Conservation (phyloP, 2,888 invertebrate species). For the Ochropleura plecta region DNA sequence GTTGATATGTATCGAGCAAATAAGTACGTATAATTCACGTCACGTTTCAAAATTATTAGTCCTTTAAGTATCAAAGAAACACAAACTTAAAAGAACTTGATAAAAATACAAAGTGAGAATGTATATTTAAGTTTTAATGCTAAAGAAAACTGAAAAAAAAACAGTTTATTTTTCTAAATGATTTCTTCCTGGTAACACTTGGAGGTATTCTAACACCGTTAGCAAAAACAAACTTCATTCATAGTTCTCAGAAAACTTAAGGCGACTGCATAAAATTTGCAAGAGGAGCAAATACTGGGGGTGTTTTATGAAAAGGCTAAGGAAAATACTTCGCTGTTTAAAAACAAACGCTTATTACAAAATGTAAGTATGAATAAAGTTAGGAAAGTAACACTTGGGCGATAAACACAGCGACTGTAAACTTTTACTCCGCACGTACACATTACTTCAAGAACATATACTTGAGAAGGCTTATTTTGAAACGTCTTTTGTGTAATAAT, state of each 20-base stretch:
- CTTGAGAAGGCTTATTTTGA: slow-evolving; percentile 30
- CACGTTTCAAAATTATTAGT: not conserved
- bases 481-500: slow-evolving; percentile 21
- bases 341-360: slow-evolving; percentile 20
- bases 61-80: not conserved
- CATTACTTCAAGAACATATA: slow-evolving; percentile 22
- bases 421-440: slow-evolving; percentile 31
- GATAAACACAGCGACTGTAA: slow-evolving; percentile 40
- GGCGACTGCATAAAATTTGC: not conserved
- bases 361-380: slow-evolving; percentile 48
- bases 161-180: not conserved
- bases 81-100: not conserved
- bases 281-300: slow-evolving; percentile 12
- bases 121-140: not conserved
- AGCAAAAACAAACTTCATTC: slow-evolving; percentile 3
- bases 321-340: slow-evolving; percentile 17
- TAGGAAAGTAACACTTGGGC: slow-evolving; percentile 26
- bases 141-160: not conserved
- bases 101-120: not conserved
- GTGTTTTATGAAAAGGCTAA: slow-evolving; percentile 19
- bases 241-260: not conserved
- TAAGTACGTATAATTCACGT: not conserved
- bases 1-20: not conserved
- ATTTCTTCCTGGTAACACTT: not conserved
- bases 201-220: slow-evolving; percentile 3